Evolutionary conservation across 1,140 invertebrate genomes (phyloP).

Genomic region (Caerostris extrusa): DNA sequence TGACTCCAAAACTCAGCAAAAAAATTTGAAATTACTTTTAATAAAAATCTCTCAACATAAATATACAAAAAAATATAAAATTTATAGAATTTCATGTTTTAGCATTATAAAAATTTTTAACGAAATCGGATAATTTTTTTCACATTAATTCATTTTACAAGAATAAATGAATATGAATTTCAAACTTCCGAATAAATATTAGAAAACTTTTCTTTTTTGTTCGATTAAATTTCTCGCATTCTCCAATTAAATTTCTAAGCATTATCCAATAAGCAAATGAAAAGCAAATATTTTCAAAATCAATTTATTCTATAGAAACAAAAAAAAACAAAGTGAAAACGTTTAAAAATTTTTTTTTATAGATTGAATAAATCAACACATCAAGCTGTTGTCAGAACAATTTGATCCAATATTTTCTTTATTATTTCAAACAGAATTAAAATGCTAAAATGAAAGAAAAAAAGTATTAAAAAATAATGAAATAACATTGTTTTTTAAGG

Average conservation of each 20-base stretch:
- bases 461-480: constrained; percentile 25
- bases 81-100: no score
- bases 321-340: not conserved
- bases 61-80: no score
- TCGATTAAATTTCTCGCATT: no score
- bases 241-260: not conserved
- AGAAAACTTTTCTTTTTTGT: not conserved
- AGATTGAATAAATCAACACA: constrained; percentile 52
- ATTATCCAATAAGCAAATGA: not conserved
- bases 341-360: not conserved
- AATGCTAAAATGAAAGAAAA: constrained; percentile 11
- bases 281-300: not conserved
- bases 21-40: no score
- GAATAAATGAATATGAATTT: no score
- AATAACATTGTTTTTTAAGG: constrained; percentile 42
- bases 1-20: no score
- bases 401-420: constrained; percentile 47
- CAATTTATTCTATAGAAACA: not conserved
- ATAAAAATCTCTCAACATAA: no score
- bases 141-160: no score
- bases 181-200: no score
- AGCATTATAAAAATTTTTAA: no score
- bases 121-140: no score
- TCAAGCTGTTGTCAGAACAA: constrained; percentile 53
- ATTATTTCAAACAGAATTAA: constrained; percentile 22